These are phyloP conservation scores for Ia io DNA, from an alignment of 2,113 vertebrate species.

Conservation along the genomic window DNA sequence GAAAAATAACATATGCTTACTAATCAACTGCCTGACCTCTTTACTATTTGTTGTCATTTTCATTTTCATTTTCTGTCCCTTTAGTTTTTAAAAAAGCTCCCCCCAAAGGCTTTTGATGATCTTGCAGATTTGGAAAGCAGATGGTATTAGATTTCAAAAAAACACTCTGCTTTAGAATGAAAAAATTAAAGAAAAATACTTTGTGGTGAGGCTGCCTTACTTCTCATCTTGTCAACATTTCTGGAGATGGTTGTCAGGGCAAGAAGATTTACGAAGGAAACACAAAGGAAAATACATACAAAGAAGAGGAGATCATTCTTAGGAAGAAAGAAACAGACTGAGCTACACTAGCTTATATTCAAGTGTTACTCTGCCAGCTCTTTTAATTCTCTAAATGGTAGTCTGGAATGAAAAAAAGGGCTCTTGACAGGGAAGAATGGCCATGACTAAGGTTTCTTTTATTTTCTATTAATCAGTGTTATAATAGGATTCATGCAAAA, in stretches of 20 bases:
- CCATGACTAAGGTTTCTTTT: not conserved
- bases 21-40: not conserved
- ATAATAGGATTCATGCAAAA: not conserved
- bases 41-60: not conserved
- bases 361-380: not conserved
- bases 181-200: not conserved
- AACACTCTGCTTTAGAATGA: not conserved
- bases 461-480: not conserved
- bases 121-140: not conserved
- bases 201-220: not conserved
- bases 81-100: not conserved
- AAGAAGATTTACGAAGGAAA: not conserved
- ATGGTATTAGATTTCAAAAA: not conserved
- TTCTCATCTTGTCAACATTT: not conserved
- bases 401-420: not conserved
- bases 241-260: not conserved
- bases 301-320: not conserved
- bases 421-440: not conserved
- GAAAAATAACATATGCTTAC: not conserved
- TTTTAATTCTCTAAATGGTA: not conserved
- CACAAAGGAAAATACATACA: not conserved
- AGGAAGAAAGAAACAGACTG: not conserved
- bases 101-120: constrained; percentile 11
- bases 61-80: not conserved
- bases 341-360: not conserved